A percentile compares a stretch with the other conserved stretches of the same genome.
phyloP scores from a whole-genome alignment of 2,888 invertebrate genomes.

The Melanostoma mellinum region DNA sequence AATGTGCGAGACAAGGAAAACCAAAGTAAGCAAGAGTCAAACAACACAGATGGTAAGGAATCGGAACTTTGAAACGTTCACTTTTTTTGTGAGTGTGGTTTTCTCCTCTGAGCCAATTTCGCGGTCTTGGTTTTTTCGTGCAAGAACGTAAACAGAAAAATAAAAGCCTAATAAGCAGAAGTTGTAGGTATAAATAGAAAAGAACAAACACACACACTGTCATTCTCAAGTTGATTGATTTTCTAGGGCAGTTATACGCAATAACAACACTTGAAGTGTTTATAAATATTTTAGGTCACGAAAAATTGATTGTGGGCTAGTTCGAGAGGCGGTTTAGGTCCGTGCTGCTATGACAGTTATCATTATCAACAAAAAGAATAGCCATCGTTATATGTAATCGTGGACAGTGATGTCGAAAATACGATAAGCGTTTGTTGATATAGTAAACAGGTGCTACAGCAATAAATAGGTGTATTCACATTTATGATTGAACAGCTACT shows the following conservation, averaged over 20 bases:
- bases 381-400: neutral
- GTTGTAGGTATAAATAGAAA: neutral
- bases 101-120: constrained; percentile 21
- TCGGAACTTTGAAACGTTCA: constrained; percentile 33
- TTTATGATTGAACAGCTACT: too few relatives aligned
- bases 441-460: too few relatives aligned
- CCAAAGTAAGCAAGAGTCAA: neutral
- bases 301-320: constrained; percentile 10
- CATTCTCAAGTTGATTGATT: constrained; percentile 21
- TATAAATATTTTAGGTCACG: constrained; percentile 10
- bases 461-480: too few relatives aligned
- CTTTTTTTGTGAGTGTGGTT: constrained; percentile 34
- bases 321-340: too few relatives aligned
- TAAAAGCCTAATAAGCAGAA: constrained; percentile 1
- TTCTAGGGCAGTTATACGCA: constrained; percentile 30
- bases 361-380: neutral
- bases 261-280: neutral
- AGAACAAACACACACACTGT: neutral
- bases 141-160: constrained; percentile 19
- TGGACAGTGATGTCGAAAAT: neutral
- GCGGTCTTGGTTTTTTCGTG: constrained; percentile 12
- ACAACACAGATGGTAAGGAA: neutral
- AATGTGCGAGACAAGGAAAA: neutral
- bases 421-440: neutral
- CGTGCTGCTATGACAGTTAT: too few relatives aligned